Evolutionary conservation across 1,140 invertebrate genomes (phyloP), one percentile per base, ranked within the genome.

Genomic region (Oryzaephilus surinamensis): DNA sequence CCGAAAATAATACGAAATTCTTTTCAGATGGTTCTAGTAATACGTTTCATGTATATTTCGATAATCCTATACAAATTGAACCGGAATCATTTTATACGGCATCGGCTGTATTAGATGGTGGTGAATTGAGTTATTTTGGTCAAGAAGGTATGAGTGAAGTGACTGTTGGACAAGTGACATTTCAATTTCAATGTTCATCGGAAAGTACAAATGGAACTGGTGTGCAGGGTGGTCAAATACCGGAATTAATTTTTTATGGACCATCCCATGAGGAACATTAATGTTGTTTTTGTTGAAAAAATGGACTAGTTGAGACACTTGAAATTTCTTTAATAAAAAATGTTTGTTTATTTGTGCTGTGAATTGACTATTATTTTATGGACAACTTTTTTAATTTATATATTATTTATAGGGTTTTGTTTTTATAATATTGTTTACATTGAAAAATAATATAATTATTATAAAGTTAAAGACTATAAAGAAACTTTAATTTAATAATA

Each of bases 181-280:
- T 93, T 66, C 87, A 92, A 63, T 94, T 94, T 65, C 89, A 94
- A 57, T 92, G 88, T 59, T 91, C 86, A 24, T 88, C 86, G 1
- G 90, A 94, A 55, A 90, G 85, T 60, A 94, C 90, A 10, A 94
- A 94, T 55, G 90, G 90, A 30, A 94, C 90, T 8, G 88, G 89
- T 5, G 89, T 93, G 1, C 89, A 93, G 66, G 90, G 90, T 24
- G 89, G 89, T 17, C 89, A 94, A 65, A 94, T 94, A 49, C 90
- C 90, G 1, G 90, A 94, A 69, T 69, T 94, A 19, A 89, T 94
- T 52, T 93, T 93, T 60, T 94, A 93, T 55, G 85, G 84, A 21
- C 84, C 83, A 1, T 71, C 77, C 11, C 66, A 73, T 32, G 70
- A 72, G 18, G 69, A 71, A 34, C 50, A 51, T 37, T 55, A 42